Evolutionary conservation across 2,113 vertebrate genomes (phyloP).

Genomic region (Sceloporus undulatus): DNA sequence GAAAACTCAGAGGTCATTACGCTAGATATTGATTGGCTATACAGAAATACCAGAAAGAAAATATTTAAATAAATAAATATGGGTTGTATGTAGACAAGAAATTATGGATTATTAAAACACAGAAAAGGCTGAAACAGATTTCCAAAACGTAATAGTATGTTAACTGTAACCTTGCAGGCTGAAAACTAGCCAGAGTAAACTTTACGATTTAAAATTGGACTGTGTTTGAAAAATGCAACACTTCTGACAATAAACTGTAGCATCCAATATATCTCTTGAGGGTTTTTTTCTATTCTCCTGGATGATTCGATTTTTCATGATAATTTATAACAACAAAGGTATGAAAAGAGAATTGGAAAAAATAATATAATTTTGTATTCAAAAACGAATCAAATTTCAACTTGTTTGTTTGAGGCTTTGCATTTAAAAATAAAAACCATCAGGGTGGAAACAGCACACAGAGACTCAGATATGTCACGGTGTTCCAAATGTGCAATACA

Average conservation of each 20-base stretch:
- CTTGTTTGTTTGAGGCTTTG: neutral
- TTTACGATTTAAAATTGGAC: neutral
- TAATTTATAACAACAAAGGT: neutral
- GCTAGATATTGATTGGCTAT: neutral
- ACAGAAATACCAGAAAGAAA: neutral
- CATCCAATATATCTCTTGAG: neutral
- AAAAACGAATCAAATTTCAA: neutral
- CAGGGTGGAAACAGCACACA: neutral
- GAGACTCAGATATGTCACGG: neutral
- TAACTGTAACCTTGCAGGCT: neutral
- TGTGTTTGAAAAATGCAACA: neutral
- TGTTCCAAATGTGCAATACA: neutral
- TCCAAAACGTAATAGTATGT: neutral
- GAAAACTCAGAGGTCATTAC: neutral
- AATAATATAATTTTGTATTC: neutral
- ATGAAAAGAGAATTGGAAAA: neutral
- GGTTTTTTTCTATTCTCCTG: neutral
- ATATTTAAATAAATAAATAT: neutral
- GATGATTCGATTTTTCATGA: neutral
- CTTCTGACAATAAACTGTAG: slow-evolving; percentile 1
- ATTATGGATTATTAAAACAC: neutral
- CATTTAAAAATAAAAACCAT: neutral
- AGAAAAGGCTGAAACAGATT: neutral
- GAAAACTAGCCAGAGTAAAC: neutral
- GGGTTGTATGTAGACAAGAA: too few species aligned